phyloP scores from a whole-genome alignment of 2,888 invertebrate genomes.

The Morpho deidamia region DNA sequence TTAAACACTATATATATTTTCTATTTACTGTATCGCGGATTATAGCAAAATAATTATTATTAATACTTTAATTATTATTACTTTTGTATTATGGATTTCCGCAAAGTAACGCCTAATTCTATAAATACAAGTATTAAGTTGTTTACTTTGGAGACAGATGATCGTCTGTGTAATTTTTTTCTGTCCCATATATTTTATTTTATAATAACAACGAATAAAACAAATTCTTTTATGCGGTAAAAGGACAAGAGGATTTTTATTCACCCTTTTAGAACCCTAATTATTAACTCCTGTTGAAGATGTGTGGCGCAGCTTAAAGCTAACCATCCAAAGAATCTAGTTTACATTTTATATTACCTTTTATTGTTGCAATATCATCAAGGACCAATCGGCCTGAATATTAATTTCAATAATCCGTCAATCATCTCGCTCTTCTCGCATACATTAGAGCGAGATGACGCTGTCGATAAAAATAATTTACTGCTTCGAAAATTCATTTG shows the following conservation, averaged over 20 bases:
- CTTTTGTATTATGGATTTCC: no score
- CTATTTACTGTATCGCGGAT: no score
- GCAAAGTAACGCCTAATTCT: no score
- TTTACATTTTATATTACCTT: slow-evolving; percentile 28
- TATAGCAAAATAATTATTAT: no score
- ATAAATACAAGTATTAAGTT: no score
- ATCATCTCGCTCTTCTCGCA: slow-evolving; percentile 10
- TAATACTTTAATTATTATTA: no score
- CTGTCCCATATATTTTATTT: no score
- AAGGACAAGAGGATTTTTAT: not conserved
- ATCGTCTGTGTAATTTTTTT: no score
- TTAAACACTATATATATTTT: no score
- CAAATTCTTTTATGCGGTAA: no score
- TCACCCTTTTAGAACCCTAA: not conserved
- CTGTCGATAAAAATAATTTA: slow-evolving; percentile 26
- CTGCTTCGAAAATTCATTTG: slow-evolving; percentile 22
- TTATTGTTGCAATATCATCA: slow-evolving; percentile 29
- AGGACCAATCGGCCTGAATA: slow-evolving; percentile 22
- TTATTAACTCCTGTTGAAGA: slow-evolving; percentile 43
- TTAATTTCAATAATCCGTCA: slow-evolving; percentile 23
- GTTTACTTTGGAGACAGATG: no score
- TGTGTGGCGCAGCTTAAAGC: slow-evolving; percentile 54
- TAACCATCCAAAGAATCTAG: slow-evolving; percentile 38
- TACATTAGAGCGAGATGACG: slow-evolving; percentile 16
- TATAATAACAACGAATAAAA: no score